Percentiles rank a stretch among this genome's conserved stretches.
These are phyloP conservation scores for Psettodes erumei DNA, from an alignment of 2,113 vertebrate species.

Conservation along the genomic window DNA sequence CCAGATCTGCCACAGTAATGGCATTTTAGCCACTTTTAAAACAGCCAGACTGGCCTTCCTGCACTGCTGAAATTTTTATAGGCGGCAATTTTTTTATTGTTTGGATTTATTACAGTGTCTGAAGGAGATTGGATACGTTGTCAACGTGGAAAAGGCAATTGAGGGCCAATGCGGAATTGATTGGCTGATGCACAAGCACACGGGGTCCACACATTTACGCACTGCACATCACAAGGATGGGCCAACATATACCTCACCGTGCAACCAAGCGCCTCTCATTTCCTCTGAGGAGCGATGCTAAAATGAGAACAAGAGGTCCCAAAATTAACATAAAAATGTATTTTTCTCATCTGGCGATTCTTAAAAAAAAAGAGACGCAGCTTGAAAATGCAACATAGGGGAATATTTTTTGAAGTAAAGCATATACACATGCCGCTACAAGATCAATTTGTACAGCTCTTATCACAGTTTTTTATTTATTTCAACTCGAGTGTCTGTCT, in stretches of 20 bases:
- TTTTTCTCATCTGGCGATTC: conserved; percentile 65
- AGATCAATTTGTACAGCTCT: conserved; percentile 74
- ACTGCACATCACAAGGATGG: conserved; percentile 18
- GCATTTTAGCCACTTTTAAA: conserved; percentile 88
- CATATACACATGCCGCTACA: conserved; percentile 53
- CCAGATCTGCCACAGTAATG: conserved; percentile 85
- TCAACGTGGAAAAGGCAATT: conserved; percentile 51
- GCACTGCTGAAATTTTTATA: conserved; percentile 78
- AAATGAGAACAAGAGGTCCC: conserved; percentile 42
- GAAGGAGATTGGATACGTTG: conserved; percentile 56
- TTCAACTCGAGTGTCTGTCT: conserved; percentile 47
- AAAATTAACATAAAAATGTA: conserved; percentile 68
- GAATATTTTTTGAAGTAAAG: conserved; percentile 72
- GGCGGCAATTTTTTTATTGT: conserved; percentile 60
- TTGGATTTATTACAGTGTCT: conserved; percentile 65
- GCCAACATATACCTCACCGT: conserved; percentile 13
- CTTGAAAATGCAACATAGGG: conserved; percentile 48
- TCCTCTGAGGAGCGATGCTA: conserved; percentile 32
- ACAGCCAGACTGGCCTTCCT: conserved; percentile 76
- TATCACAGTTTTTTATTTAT: conserved; percentile 70
- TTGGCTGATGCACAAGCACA: conserved; percentile 47
- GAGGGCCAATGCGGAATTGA: conserved; percentile 54
- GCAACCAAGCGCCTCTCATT: conserved; percentile 18
- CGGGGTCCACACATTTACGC: conserved; percentile 12
- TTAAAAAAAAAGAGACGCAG: conserved; percentile 34